A percentile compares a stretch with the other conserved stretches of the same genome.
Conservation (phyloP, 2,113 vertebrate genomes). For the Phasianus colchicus region DNA sequence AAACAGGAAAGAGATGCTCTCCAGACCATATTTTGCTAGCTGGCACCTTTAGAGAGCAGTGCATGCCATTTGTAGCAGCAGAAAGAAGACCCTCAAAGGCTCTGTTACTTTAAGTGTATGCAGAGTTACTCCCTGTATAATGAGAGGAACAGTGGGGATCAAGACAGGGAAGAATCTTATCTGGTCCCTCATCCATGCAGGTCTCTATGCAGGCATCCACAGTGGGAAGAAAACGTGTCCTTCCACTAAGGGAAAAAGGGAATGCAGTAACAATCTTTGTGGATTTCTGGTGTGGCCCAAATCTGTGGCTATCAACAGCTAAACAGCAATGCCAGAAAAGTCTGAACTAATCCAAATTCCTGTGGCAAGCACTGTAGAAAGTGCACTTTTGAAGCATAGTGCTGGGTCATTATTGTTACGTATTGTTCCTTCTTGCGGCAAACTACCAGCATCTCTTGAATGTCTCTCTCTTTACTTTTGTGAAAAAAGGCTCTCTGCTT, state of each 20-base stretch:
- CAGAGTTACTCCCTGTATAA: neutral
- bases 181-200: neutral
- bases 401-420: neutral
- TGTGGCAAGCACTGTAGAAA: neutral
- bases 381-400: neutral
- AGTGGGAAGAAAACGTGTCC: fast-evolving
- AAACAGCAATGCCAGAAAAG: neutral
- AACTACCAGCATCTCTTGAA: neutral
- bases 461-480: neutral
- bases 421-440: neutral
- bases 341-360: neutral
- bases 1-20: neutral
- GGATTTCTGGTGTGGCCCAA: neutral
- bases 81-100: neutral
- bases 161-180: neutral
- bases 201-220: neutral
- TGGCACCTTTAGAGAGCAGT: neutral
- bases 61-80: neutral
- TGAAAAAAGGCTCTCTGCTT: neutral
- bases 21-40: neutral
- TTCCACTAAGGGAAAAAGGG: neutral
- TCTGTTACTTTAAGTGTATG: neutral
- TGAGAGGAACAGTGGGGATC: neutral
- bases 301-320: neutral
- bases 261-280: neutral